These are phyloP conservation scores for Aphelinus certus DNA, from an alignment of 1,140 invertebrate species.

Conservation along the genomic window DNA sequence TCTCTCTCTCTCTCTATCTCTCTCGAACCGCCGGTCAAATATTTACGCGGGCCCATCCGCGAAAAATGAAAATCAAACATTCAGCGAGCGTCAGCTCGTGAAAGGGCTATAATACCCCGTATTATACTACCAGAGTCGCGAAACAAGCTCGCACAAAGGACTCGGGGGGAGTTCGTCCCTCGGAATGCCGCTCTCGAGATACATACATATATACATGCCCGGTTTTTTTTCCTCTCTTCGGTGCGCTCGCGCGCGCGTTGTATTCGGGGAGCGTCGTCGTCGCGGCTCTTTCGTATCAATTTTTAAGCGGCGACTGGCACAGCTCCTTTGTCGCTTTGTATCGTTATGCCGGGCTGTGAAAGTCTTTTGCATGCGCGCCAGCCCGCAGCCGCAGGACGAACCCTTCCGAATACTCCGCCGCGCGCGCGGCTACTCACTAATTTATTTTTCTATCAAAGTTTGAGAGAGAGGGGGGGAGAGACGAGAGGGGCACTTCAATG, in stretches of 20 bases:
- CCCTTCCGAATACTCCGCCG: neutral
- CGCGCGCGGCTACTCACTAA: slow-evolving; percentile 18
- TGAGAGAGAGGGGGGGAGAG: neutral
- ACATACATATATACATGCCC: neutral
- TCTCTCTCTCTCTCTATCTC: neutral
- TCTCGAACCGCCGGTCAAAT: slow-evolving; percentile 9
- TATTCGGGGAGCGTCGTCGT: neutral
- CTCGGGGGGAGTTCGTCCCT: neutral
- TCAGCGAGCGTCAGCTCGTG: neutral
- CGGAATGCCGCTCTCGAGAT: neutral
- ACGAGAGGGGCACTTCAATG: no score
- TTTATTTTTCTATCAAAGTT: slow-evolving; percentile 40
- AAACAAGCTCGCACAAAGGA: neutral
- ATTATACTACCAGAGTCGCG: neutral
- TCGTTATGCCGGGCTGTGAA: slow-evolving; percentile 19
- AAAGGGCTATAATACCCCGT: neutral
- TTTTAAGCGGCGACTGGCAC: neutral
- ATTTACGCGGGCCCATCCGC: slow-evolving; percentile 5
- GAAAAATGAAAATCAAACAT: slow-evolving; percentile 34
- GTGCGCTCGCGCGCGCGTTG: neutral
- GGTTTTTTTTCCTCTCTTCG: no score
- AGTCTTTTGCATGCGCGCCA: slow-evolving; percentile 24
- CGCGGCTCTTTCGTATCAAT: neutral
- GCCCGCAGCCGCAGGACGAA: neutral
- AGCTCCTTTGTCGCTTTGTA: neutral